A percentile compares a stretch with the other conserved stretches of the same genome.
phyloP scores from a whole-genome alignment of 2,113 vertebrate genomes.

The Thunnus maccoyii region DNA sequence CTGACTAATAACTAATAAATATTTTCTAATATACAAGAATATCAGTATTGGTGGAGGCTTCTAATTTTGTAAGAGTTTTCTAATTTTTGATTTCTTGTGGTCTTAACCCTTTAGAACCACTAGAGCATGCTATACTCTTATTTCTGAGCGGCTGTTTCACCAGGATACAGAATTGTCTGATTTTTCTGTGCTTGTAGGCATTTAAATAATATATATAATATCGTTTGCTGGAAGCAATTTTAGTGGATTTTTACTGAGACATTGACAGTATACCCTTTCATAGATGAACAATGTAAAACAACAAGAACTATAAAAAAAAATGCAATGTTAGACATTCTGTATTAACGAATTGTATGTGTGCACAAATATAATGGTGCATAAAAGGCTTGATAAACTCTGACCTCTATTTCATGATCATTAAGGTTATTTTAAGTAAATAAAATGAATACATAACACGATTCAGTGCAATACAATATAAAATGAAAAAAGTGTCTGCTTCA shows the following conservation, averaged over 20 bases:
- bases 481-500: too few species aligned
- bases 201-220: not conserved
- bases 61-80: not conserved
- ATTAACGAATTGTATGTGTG: not conserved
- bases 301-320: too few species aligned
- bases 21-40: not conserved
- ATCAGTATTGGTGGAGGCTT: not conserved
- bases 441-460: not conserved
- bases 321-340: not conserved
- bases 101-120: slow-evolving; percentile 9
- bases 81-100: not conserved
- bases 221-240: not conserved
- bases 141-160: not conserved
- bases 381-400: not conserved
- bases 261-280: not conserved
- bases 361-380: rapidly evolving
- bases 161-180: not conserved
- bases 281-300: too few species aligned
- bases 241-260: not conserved
- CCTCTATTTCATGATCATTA: not conserved
- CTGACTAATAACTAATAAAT: too few species aligned
- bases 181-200: too few species aligned
- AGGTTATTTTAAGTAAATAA: not conserved
- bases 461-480: not conserved
- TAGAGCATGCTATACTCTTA: slow-evolving; percentile 25